Conservation (phyloP, 2,113 vertebrate genomes). For the Australoheros scitulus region DNA sequence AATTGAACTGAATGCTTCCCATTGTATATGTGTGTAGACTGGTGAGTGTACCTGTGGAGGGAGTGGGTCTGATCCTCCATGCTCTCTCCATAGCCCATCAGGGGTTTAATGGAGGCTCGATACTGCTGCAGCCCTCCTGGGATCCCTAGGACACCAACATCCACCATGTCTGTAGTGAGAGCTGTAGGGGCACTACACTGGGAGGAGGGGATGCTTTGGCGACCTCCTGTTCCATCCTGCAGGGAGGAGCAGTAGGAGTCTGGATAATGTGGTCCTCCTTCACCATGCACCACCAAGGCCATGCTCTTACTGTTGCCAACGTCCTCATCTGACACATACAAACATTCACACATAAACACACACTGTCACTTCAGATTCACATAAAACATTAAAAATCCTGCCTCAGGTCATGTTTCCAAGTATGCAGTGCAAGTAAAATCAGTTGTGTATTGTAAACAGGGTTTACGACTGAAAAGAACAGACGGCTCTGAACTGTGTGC, state of each 20-base stretch:
- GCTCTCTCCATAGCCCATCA: constrained; percentile 74
- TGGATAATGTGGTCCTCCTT: constrained; percentile 75
- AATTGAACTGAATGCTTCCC: too few relatives aligned
- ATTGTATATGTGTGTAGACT: background rate
- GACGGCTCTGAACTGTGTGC: too few relatives aligned
- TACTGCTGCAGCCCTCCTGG: constrained; percentile 75
- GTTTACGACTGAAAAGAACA: background rate
- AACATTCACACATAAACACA: background rate
- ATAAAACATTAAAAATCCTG: background rate
- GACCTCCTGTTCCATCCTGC: constrained; percentile 81
- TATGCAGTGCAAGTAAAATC: background rate
- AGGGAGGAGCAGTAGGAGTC: constrained; percentile 85
- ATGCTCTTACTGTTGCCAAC: constrained; percentile 79
- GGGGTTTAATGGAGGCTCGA: constrained; percentile 65
- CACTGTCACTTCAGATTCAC: background rate
- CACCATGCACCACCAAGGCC: constrained; percentile 75
- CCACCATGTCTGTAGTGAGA: constrained; percentile 69
- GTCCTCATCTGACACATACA: constrained; percentile 81
- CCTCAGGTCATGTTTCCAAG: background rate
- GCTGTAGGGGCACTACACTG: constrained; percentile 73
- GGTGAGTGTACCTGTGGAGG: constrained; percentile 74
- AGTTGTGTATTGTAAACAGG: background rate
- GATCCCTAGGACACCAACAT: constrained; percentile 76
- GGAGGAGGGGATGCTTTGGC: constrained; percentile 85
- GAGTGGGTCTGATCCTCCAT: constrained; percentile 72